These are phyloP conservation scores for Drosophila nasuta DNA, from an alignment of 1,140 invertebrate species.

Conservation along the genomic window DNA sequence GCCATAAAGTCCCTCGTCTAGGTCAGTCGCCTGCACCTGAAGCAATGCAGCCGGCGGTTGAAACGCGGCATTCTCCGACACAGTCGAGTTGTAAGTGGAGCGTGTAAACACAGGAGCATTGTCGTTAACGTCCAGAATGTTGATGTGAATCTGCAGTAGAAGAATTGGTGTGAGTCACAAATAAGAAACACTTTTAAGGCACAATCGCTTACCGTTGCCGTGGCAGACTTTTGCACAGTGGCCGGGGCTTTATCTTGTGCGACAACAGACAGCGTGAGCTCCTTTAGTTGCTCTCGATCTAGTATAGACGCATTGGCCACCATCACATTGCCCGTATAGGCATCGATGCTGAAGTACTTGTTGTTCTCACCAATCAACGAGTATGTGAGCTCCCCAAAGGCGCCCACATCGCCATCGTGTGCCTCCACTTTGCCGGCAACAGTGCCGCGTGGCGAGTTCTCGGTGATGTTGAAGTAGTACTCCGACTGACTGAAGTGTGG, in stretches of 20 bases:
- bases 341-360: constrained; percentile 90
- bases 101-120: constrained; percentile 92
- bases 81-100: constrained; percentile 90
- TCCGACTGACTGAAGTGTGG: constrained; percentile 89
- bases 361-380: constrained; percentile 90
- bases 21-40: constrained; percentile 90
- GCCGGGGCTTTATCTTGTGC: constrained; percentile 92
- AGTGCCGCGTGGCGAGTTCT: constrained; percentile 91
- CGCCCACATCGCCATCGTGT: constrained; percentile 90
- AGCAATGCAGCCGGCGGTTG: constrained; percentile 91
- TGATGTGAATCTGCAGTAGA: constrained; percentile 88
- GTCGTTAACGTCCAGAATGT: constrained; percentile 93
- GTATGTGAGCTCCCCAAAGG: constrained; percentile 91
- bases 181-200: background rate
- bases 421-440: constrained; percentile 90
- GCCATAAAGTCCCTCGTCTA: constrained; percentile 91
- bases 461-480: constrained; percentile 90
- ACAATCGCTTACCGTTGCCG: constrained; percentile 88
- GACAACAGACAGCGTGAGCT: constrained; percentile 91
- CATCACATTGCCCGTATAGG: constrained; percentile 91
- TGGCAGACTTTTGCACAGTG: constrained; percentile 88
- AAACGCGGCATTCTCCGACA: constrained; percentile 93
- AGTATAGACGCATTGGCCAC: constrained; percentile 90
- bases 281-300: constrained; percentile 91
- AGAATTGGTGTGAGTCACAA: background rate